Conservation (phyloP, 2,797 vertebrate species). For the Rhinatrema bivittatum region DNA sequence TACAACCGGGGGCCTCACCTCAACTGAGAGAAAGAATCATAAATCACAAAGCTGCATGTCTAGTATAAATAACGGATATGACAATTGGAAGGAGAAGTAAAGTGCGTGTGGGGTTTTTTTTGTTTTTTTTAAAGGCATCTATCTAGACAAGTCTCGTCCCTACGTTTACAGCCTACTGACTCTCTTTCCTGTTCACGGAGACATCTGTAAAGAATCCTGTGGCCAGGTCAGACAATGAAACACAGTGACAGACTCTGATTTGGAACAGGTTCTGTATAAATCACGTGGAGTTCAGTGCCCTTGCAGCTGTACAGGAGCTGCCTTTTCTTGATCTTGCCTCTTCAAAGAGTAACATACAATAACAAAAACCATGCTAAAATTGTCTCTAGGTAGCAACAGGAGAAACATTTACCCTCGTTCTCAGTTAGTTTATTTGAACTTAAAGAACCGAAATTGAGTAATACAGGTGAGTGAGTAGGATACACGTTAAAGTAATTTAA, state of each 20-base stretch:
- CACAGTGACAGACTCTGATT: not conserved
- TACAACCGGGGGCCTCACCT: not conserved
- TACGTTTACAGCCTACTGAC: not conserved
- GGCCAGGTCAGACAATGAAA: not conserved
- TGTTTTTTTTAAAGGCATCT: not conserved
- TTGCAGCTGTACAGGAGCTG: no score
- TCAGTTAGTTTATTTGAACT: no score
- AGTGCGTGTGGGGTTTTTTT: no score
- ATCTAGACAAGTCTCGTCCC: not conserved
- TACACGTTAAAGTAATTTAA: no score
- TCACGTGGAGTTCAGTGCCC: not conserved
- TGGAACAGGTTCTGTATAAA: not conserved
- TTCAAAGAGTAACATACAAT: no score
- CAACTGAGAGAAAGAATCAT: not conserved
- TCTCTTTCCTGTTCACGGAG: not conserved
- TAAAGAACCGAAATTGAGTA: no score
- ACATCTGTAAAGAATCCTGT: not conserved
- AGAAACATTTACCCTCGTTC: no score
- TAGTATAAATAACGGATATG: not conserved
- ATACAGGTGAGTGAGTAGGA: no score
- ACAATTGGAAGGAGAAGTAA: not conserved
- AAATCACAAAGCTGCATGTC: conserved; percentile 1
- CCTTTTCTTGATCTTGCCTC: no score
- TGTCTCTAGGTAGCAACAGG: no score
- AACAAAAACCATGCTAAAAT: no score